Conservation (phyloP, 2,797 vertebrate genomes). For the Hoplostethus mediterraneus region DNA sequence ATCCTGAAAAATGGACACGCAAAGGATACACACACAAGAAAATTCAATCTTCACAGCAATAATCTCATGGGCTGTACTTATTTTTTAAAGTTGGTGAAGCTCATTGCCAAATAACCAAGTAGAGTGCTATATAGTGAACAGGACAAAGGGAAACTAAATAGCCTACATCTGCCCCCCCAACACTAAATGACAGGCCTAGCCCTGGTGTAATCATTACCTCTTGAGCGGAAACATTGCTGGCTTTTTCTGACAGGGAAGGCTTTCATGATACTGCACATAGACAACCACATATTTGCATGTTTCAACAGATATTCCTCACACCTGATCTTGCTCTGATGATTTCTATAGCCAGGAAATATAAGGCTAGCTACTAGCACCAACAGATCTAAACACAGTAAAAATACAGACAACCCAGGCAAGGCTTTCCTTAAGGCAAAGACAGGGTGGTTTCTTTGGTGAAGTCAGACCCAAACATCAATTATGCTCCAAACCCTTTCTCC, state of each 20-base stretch:
- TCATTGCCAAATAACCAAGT: slow-evolving; percentile 30
- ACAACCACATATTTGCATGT: slow-evolving; percentile 45
- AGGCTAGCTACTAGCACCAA: not conserved
- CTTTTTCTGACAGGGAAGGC: slow-evolving; percentile 45
- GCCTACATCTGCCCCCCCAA: slow-evolving; percentile 62
- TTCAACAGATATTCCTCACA: slow-evolving; percentile 28
- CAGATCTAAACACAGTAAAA: slow-evolving; percentile 34
- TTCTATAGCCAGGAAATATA: slow-evolving; percentile 6
- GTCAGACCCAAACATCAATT: slow-evolving; percentile 80
- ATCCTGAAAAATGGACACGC: slow-evolving; percentile 9
- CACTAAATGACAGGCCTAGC: slow-evolving; percentile 74
- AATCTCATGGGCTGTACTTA: not conserved
- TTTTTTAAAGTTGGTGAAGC: slow-evolving; percentile 7
- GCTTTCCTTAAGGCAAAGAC: slow-evolving; percentile 55
- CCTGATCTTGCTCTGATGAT: slow-evolving; percentile 7
- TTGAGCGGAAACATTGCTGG: slow-evolving; percentile 52
- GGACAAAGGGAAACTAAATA: slow-evolving; percentile 38
- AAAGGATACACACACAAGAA: slow-evolving; percentile 22
- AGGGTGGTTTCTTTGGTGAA: slow-evolving; percentile 77
- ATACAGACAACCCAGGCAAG: slow-evolving; percentile 20
- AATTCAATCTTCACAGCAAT: not conserved
- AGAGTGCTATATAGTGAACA: slow-evolving; percentile 40
- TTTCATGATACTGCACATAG: slow-evolving; percentile 30
- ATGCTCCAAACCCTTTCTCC: slow-evolving; percentile 74
- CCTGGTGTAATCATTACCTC: slow-evolving; percentile 71